Evolutionary conservation across 1,140 invertebrate genomes (phyloP), one percentile per base, ranked within the genome.

Genomic region (Coelopa frigida): DNA sequence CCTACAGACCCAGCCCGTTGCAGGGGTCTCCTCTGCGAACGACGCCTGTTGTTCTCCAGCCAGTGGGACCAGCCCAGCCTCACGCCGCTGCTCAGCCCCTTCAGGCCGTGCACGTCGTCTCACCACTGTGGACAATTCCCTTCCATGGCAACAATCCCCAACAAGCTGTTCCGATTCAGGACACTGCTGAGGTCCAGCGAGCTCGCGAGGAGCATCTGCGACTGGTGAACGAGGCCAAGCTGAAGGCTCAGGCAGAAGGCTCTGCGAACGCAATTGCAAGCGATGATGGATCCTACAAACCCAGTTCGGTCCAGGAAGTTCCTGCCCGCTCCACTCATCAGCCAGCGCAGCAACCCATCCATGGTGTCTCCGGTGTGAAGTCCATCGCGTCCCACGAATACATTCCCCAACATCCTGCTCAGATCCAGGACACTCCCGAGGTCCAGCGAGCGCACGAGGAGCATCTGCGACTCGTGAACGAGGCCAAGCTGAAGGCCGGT

Each of bases 201-300:
- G 57, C 58, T 1, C 48, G 60, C 1, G 59, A 60, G 36, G 41
- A 60, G 21, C 59, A 62, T 31, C 47, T 61, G 2, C 51, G 53
- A 43, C 40, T 52, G 15, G 58, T 50, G 18, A 55, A 54, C 15
- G 52, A 58, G 20, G 58, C 53, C 5, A 24, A 62, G 7, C 1
- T 57, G 3, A 47, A 44, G 22, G 31, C 21, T n/a, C 49, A 55
- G 20, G 39, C 57, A n/a, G 54, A 49, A 12, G 57, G 62, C 4
- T 54, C 56, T 32, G 33, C n/a, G n/a, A n/a, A n/a, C n/a, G n/a
- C n/a, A n/a, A n/a, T n/a, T n/a, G n/a, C n/a, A n/a, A n/a, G n/a
- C n/a, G 33, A 35, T 35, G 33, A 35, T 35, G 33, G 33, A 7
- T 35, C 14, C 6, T 35, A 35, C 18, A 35, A n/a, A 14, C 33